phyloP scores from a whole-genome alignment of 2,797 vertebrate genomes.

The Oreochromis mossambicus region DNA sequence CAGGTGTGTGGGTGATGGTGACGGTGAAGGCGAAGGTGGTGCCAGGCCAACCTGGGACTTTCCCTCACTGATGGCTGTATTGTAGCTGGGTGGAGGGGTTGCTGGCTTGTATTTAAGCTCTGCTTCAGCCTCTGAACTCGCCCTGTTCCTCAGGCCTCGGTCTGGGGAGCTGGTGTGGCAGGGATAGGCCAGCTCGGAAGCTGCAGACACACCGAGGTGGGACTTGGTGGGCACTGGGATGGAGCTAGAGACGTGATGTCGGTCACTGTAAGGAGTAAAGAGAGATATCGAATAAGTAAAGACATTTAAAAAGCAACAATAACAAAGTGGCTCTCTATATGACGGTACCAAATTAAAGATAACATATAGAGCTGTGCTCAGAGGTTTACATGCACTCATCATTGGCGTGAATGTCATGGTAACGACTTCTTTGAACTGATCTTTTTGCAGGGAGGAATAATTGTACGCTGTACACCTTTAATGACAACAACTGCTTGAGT shows the following conservation, averaged over 20 bases:
- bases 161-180: slow-evolving; percentile 82
- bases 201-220: slow-evolving; percentile 77
- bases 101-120: slow-evolving; percentile 78
- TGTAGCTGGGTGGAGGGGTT: slow-evolving; percentile 83
- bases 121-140: slow-evolving; percentile 82
- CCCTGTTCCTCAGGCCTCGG: slow-evolving; percentile 82
- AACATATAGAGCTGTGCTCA: background rate
- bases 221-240: slow-evolving; percentile 88
- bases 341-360: background rate
- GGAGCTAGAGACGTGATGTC: slow-evolving; percentile 84
- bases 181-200: slow-evolving; percentile 75
- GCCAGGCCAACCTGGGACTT: slow-evolving; percentile 20
- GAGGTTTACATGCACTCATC: background rate
- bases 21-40: slow-evolving; percentile 11
- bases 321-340: rapidly evolving
- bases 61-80: slow-evolving; percentile 53
- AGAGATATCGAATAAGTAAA: background rate
- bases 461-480: background rate
- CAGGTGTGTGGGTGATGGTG: slow-evolving; percentile 53
- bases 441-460: background rate
- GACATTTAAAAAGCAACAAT: background rate
- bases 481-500: background rate
- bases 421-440: too few species aligned
- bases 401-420: too few species aligned
- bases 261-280: slow-evolving; percentile 76